A percentile compares a stretch with the other conserved stretches of the same genome.
Conservation (phyloP, 2,797 vertebrate genomes). For the Chanos chanos region DNA sequence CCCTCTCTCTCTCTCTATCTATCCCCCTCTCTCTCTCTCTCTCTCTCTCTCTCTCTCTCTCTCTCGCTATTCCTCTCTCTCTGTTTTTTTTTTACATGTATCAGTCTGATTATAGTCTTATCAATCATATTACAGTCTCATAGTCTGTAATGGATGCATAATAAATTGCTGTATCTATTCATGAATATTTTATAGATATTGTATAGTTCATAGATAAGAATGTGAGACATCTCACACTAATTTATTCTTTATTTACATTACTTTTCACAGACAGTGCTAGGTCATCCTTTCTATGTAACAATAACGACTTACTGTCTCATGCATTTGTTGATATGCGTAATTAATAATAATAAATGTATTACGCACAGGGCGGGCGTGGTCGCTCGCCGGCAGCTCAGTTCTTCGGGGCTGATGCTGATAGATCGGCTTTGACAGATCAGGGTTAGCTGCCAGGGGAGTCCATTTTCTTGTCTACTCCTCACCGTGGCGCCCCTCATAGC, state of each 20-base stretch:
- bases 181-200: not conserved
- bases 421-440: conserved; percentile 84
- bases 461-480: conserved; percentile 58
- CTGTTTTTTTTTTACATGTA: not conserved
- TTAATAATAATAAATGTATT: conserved; percentile 50
- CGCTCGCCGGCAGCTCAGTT: conserved; percentile 48
- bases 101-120: not conserved
- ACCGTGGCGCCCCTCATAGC: not conserved
- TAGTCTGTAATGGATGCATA: not conserved
- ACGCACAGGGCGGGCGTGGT: conserved; percentile 47
- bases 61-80: no score
- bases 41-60: no score
- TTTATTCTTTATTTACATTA: not conserved
- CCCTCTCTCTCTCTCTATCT: no score
- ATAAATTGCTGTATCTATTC: not conserved
- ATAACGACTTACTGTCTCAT: not conserved
- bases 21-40: no score
- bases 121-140: not conserved
- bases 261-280: not conserved
- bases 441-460: conserved; percentile 75
- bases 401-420: conserved; percentile 64
- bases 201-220: not conserved
- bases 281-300: not conserved
- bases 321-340: conserved; percentile 45
- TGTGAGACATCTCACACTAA: no score